phyloP scores from a whole-genome alignment of 2,888 invertebrate genomes.

The Nematopogon swammerdamellus region DNA sequence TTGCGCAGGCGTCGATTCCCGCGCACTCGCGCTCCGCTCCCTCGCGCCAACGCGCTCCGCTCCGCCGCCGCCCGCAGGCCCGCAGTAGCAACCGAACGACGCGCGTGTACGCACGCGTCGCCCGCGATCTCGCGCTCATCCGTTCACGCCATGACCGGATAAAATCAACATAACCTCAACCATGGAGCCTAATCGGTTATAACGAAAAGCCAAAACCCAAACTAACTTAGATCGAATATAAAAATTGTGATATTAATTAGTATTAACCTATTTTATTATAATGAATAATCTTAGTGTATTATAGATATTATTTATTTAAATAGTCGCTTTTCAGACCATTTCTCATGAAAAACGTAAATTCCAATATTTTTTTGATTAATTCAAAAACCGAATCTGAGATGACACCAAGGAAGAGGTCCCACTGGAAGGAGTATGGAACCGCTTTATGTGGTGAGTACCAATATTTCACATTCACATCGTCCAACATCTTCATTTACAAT shows the following conservation, averaged over 20 bases:
- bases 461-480: no score
- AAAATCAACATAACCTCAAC: slow-evolving; percentile 54
- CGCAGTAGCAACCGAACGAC: not conserved
- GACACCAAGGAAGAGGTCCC: slow-evolving; percentile 53
- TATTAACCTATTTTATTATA: slow-evolving; percentile 9
- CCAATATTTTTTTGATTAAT: slow-evolving; percentile 20
- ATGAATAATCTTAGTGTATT: slow-evolving; percentile 16
- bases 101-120: not conserved
- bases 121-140: slow-evolving; percentile 30
- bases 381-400: slow-evolving; percentile 22
- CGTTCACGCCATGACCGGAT: slow-evolving; percentile 48
- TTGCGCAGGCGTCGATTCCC: slow-evolving; percentile 49
- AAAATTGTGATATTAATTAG: slow-evolving; percentile 55
- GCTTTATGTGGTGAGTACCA: slow-evolving; percentile 49
- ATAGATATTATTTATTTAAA: slow-evolving; percentile 34
- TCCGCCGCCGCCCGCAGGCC: slow-evolving; percentile 50
- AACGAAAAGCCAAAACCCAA: slow-evolving; percentile 44
- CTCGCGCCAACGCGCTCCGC: slow-evolving; percentile 26
- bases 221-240: slow-evolving; percentile 51
- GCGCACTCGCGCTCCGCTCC: slow-evolving; percentile 40
- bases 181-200: slow-evolving; percentile 56
- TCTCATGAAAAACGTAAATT: slow-evolving; percentile 30
- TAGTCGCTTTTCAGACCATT: slow-evolving; percentile 51
- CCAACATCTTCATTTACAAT: no score
- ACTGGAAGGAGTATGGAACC: slow-evolving; percentile 57